Evolutionary conservation across 35 echinoderm and acorn worm species (phyloP).

Genomic region (Holothuria glaberrima): DNA sequence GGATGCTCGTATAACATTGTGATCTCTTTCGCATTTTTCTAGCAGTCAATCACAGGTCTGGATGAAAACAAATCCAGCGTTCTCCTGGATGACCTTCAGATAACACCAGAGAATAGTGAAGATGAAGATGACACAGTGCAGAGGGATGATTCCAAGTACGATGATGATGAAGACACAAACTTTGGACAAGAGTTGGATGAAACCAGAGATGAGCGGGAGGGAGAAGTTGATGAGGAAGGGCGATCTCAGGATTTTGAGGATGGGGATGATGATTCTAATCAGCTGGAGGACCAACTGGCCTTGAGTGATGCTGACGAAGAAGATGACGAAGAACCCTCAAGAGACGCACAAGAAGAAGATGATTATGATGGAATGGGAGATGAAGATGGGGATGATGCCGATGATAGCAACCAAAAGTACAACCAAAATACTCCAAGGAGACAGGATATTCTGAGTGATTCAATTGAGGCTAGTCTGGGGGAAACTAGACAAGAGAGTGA

Average conservation of each 20-base stretch:
- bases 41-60: neutral
- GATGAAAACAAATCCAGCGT: conserved; percentile 76
- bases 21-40: neutral
- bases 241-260: neutral
- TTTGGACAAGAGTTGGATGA: conserved; percentile 45
- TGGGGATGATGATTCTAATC: conserved; percentile 46
- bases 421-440: neutral
- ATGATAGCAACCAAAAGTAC: neutral
- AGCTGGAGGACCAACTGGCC: conserved; percentile 41
- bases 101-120: conserved; percentile 97
- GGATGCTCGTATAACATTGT: too few relatives aligned
- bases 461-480: conserved; percentile 33
- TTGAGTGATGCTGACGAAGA: conserved; percentile 32
- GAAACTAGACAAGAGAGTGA: conserved; percentile 62
- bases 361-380: conserved; percentile 34
- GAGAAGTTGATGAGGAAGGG: conserved; percentile 26
- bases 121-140: conserved; percentile 58
- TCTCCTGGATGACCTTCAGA: conserved; percentile 87
- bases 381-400: conserved; percentile 40
- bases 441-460: conserved; percentile 27
- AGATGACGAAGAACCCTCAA: conserved; percentile 12
- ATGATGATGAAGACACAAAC: conserved; percentile 53
- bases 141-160: conserved; percentile 53
- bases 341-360: conserved; percentile 27
- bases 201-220: neutral